phyloP scores from a whole-genome alignment of 2,888 invertebrate species.

The Meiosimyza platycephala region DNA sequence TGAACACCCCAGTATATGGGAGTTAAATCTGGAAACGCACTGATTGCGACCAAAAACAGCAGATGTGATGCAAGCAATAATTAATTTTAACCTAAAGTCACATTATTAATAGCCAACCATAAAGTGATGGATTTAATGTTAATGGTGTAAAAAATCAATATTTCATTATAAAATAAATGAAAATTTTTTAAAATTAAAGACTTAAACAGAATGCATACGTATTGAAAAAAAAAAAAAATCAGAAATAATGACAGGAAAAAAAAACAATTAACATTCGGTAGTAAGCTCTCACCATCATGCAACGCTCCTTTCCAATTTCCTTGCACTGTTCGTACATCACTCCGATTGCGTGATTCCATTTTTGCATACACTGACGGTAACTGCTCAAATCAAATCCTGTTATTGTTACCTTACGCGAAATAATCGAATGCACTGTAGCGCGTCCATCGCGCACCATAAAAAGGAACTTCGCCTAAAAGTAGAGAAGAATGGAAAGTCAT shows the following conservation, averaged over 20 bases:
- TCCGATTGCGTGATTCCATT: conserved; percentile 97
- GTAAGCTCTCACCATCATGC: conserved; percentile 75
- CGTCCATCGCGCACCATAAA: conserved; percentile 99
- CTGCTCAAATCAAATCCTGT: conserved; percentile 92
- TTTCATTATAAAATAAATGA: no score
- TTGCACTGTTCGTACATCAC: conserved; percentile 95
- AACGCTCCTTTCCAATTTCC: conserved; percentile 79
- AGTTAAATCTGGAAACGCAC: no score
- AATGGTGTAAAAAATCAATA: no score
- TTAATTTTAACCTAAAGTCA: no score
- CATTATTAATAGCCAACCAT: no score
- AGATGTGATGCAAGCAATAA: no score
- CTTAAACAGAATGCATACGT: no score
- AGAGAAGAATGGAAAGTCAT: not conserved
- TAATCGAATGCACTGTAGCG: conserved; percentile 98
- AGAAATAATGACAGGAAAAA: not conserved
- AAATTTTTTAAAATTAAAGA: no score
- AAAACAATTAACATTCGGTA: not conserved
- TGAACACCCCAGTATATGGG: no score
- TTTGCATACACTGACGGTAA: conserved; percentile 93
- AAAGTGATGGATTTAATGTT: no score
- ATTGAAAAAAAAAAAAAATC: no score
- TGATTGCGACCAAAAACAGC: no score
- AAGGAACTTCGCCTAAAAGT: conserved; percentile 84
- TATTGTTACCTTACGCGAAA: conserved; percentile 85